Base-by-base conservation (phyloP, 2,113 vertebrate species). In the Nothocercus nigrocapillus region DNA sequence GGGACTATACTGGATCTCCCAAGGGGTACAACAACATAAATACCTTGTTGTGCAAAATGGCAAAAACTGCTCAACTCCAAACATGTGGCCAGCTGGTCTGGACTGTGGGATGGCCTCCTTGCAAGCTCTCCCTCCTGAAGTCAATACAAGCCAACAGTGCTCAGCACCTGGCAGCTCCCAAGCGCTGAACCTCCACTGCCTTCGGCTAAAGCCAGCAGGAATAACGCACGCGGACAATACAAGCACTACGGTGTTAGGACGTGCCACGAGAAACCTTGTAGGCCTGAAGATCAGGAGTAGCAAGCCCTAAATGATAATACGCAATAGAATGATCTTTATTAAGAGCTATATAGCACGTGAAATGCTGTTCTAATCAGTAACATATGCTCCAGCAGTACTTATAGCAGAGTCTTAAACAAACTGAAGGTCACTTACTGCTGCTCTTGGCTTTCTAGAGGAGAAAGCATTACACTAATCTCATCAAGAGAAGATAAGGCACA, bases 381-480 rank as follows among this genome's bases (percentile, higher is more conserved):
- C 32, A 67, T 34, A 77, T 49, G 34, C 47, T 86, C 73, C n/a
- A 53, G 58, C 38, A 79, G 62, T 72, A 66, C 44, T 88, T 66
- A 51, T 0, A 84, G 47, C 32, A 76, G 64, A 88, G 54, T 58
- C 96, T 82, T 85, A 75, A 76, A 72, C n/a, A 89, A 90, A 54
- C 19, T 90, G 67, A 88, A 94, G 70, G 63, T 83, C 86, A 82
- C 56, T 78, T 75, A 64, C 0, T 69, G 49, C 40, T 85, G n/a
- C 59, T 58, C 64, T 89, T 87, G 73, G 59, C 53, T 90, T 93
- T 90, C 72, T 42, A 53, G 56, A 74, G 69, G 63, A 82, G 85
- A 87, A 96, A 79, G 24, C 42, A 94, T 94, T 80, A 78, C 32
- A 21, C 34, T 75, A 83, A 95, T 72, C 82, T 89, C 62, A 85